Percentiles rank a stretch among this genome's conserved stretches.
These are phyloP conservation scores for Triops cancriformis DNA, from an alignment of 1,140 invertebrate genomes.

Conservation along the genomic window DNA sequence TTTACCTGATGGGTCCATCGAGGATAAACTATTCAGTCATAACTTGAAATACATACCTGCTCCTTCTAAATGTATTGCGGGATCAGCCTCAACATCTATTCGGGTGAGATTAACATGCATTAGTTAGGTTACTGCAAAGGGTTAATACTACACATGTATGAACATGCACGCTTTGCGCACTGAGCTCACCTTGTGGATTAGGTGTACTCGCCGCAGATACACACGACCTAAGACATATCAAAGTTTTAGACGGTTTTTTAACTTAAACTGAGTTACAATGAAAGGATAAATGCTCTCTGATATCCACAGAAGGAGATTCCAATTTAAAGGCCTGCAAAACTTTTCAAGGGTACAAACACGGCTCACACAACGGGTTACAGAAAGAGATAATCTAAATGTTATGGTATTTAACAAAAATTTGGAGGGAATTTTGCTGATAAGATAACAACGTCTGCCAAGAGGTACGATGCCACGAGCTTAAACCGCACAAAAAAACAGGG, in stretches of 20 bases:
- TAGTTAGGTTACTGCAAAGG: background rate
- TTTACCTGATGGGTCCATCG: background rate
- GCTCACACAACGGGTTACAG: too few relatives aligned
- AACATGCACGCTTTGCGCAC: background rate
- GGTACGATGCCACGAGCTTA: background rate
- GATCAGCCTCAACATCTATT: slow-evolving; percentile 19
- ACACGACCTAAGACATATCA: slow-evolving; percentile 30
- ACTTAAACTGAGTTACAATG: too few relatives aligned
- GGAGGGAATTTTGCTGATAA: background rate
- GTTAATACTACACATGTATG: background rate
- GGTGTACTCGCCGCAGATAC: slow-evolving; percentile 25
- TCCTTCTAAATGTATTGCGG: slow-evolving; percentile 11
- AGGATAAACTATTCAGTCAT: background rate
- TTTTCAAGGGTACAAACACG: too few relatives aligned
- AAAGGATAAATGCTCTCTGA: too few relatives aligned
- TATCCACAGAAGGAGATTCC: too few relatives aligned
- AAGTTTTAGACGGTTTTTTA: background rate
- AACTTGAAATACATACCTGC: slow-evolving; percentile 19
- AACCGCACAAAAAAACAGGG: background rate
- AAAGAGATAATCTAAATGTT: too few relatives aligned
- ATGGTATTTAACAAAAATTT: too few relatives aligned
- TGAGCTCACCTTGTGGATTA: slow-evolving; percentile 11
- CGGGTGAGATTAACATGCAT: background rate
- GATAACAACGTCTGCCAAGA: background rate
- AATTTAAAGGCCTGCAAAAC: too few relatives aligned